Percentiles rank a stretch among this genome's conserved stretches.
Evolutionary conservation across 2,113 vertebrate species (phyloP).

Genomic region (Pterocles burchelli): DNA sequence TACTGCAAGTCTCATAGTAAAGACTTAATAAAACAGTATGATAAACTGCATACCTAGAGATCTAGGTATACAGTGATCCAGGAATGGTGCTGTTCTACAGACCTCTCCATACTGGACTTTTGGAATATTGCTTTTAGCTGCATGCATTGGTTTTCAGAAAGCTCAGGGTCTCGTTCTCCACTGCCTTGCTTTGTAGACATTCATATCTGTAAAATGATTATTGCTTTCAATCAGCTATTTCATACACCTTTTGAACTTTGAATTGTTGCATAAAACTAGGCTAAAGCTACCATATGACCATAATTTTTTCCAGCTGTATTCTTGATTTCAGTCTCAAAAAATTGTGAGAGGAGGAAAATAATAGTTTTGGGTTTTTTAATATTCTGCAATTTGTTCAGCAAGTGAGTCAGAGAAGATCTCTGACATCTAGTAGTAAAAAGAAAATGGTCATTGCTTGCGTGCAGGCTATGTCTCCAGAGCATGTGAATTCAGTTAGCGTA

Average conservation of each 20-base stretch:
- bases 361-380: not conserved
- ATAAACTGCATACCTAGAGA: not conserved
- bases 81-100: not conserved
- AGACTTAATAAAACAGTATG: not conserved
- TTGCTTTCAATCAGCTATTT: not conserved
- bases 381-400: not conserved
- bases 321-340: not conserved
- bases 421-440: not conserved
- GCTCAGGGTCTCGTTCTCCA: constrained; percentile 46
- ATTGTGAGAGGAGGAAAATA: not conserved
- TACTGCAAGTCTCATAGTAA: constrained; percentile 2
- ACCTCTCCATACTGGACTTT: not conserved
- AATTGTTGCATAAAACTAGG: not conserved
- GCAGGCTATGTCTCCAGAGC: not conserved
- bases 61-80: not conserved
- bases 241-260: not conserved
- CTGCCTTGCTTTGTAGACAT: constrained; percentile 31
- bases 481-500: fast-evolving
- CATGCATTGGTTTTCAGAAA: constrained; percentile 39
- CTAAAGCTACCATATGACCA: not conserved
- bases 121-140: constrained; percentile 33
- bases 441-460: not conserved
- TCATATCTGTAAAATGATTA: not conserved
- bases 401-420: not conserved
- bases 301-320: not conserved